Evolutionary conservation across 2,888 invertebrate species (phyloP), one percentile per base, ranked within the genome.

Genomic region (Stenodera caucasica): DNA sequence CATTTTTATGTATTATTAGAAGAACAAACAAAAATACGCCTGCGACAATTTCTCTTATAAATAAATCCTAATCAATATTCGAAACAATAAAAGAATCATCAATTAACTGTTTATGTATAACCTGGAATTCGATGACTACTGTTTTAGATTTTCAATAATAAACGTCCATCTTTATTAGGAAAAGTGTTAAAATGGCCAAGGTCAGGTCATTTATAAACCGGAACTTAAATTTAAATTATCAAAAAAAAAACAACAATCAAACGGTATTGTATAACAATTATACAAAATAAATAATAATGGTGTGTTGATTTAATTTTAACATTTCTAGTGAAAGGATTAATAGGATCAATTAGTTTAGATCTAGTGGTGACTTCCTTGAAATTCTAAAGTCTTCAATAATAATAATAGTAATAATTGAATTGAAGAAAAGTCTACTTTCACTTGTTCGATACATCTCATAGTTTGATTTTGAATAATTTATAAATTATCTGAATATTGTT

Each of bases 401-500:
- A n/a, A 18, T 58, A 49, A 45, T 53, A 52, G 49, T 15, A 15
- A 21, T 18, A 21, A 55, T 49, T 21, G 53, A 53, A 53, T n/a
- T 30, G 51, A 51, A 53, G 60, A 60, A 60, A 60, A 53, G 53
- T 53, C 50, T 35, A 60, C 60, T 60, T 60, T 60, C 60, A 60
- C 60, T 56, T 37, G 33, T 21, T n/a, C 37, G 33, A 49, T 45
- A 40, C 55, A 52, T 59, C 53, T 32, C 29, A 14, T 29, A 12
- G 2, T 12, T n/a, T 29, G 3, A 5, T 8, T 50, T 26, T 30
- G 2, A 14, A 12, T 21, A 21, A 29, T 14, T 51, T 51, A 1
- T 8, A 14, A 21, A 30, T 12, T 2, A 7, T 37, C 15, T 15
- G 14, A 37, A 14, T 14, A 35, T n/a, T 12, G 1, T 37, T 37